Conservation (phyloP, 2,113 vertebrate species). For the Pseudorectes ferrugineus region DNA sequence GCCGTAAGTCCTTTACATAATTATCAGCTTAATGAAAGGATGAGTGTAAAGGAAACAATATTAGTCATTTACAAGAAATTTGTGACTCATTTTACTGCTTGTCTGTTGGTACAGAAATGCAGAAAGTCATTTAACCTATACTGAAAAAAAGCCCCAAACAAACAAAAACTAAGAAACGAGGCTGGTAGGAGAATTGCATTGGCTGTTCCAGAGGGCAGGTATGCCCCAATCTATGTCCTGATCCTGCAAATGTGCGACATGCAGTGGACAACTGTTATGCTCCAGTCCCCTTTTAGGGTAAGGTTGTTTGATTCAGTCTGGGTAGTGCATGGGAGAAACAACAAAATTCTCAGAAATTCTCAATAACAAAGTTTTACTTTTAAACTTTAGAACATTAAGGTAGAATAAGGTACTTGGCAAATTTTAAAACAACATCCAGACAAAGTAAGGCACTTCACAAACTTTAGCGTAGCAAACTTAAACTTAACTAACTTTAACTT, state of each 20-base stretch:
- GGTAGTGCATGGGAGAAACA: background rate
- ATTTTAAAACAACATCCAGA: background rate
- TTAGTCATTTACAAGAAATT: background rate
- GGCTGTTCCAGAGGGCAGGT: background rate
- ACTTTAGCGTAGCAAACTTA: background rate
- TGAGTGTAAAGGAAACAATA: background rate
- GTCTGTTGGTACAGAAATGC: background rate
- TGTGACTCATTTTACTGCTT: background rate
- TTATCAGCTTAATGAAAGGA: background rate
- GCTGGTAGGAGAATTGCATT: background rate
- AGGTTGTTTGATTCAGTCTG: background rate
- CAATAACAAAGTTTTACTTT: background rate
- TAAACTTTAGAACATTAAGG: background rate
- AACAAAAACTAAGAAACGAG: background rate
- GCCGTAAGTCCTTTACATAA: background rate
- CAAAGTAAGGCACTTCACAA: background rate
- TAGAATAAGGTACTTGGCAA: background rate
- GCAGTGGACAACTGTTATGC: background rate
- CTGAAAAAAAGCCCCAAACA: background rate
- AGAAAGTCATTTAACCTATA: background rate
- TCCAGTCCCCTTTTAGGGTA: rapidly evolving
- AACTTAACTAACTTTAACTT: background rate
- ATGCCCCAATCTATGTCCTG: rapidly evolving
- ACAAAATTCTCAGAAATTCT: background rate
- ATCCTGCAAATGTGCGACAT: background rate